Evolutionary conservation across 2,888 invertebrate genomes (phyloP).

Genomic region (Cataglyphis cursor): DNA sequence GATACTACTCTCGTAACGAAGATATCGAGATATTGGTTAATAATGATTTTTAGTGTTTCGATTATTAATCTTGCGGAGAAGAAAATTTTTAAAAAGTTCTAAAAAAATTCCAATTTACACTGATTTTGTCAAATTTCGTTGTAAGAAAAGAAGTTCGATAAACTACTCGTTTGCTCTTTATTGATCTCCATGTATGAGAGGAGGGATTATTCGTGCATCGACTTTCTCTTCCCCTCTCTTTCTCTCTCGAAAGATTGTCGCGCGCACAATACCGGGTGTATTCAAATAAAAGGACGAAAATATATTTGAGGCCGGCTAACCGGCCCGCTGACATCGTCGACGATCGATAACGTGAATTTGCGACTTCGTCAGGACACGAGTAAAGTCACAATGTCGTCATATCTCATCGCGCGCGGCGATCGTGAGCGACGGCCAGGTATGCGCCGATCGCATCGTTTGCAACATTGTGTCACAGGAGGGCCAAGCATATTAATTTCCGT

Average conservation of each 20-base stretch:
- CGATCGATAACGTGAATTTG: constrained; percentile 58
- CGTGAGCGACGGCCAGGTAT: constrained; percentile 42
- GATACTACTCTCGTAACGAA: constrained; percentile 27
- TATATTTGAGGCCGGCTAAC: constrained; percentile 33
- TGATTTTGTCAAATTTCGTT: neutral
- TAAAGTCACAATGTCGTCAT: constrained; percentile 57
- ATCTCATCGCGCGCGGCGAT: constrained; percentile 46
- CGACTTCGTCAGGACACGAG: constrained; percentile 54
- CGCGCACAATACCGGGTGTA: constrained; percentile 41
- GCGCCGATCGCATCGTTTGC: constrained; percentile 53
- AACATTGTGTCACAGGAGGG: constrained; percentile 56
- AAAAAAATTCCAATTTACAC: neutral
- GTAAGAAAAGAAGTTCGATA: neutral
- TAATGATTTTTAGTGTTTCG: neutral
- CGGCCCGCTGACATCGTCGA: constrained; percentile 49
- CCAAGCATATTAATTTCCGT: constrained; percentile 54
- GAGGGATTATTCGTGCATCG: constrained; percentile 1
- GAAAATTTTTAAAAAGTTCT: neutral
- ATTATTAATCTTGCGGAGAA: neutral
- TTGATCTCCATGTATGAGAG: neutral
- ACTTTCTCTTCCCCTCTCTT: too few relatives aligned
- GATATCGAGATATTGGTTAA: constrained; percentile 26
- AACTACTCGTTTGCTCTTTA: neutral
- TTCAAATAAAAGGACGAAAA: constrained; percentile 49
- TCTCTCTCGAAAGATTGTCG: constrained; percentile 36